Evolutionary conservation across 2,888 invertebrate genomes (phyloP).

Genomic region (Drosophila pegasa): DNA sequence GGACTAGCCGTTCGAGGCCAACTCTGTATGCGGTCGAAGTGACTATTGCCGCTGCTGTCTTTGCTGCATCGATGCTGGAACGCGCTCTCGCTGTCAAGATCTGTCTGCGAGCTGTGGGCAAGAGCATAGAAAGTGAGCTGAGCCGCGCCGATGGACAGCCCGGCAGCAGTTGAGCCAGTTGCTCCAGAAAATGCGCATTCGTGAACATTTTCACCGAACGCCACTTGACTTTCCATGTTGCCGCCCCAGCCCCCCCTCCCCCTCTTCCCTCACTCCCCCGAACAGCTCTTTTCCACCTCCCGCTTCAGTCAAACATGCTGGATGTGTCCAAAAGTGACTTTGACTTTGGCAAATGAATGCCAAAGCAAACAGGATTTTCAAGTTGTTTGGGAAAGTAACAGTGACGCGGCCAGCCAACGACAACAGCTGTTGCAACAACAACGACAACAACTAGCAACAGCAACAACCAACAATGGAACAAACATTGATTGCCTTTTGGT

Average conservation of each 20-base stretch:
- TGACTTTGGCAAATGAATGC: constrained; percentile 62
- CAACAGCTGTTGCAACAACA: constrained; percentile 49
- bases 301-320: background rate
- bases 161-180: constrained; percentile 23
- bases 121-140: constrained; percentile 47
- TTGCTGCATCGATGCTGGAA: constrained; percentile 2
- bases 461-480: constrained; percentile 34
- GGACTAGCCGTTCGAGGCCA: constrained; percentile 18
- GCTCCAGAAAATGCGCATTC: constrained; percentile 37
- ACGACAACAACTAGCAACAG: constrained; percentile 14
- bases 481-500: constrained; percentile 77
- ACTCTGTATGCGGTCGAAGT: constrained; percentile 1
- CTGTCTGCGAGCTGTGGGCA: constrained; percentile 11
- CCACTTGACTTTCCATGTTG: constrained; percentile 55
- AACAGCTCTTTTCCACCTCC: background rate
- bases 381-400: constrained; percentile 68
- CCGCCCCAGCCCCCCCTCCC: background rate
- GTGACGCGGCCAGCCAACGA: constrained; percentile 38
- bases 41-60: background rate
- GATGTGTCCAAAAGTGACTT: constrained; percentile 31
- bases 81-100: constrained; percentile 34
- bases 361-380: constrained; percentile 66
- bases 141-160: constrained; percentile 20
- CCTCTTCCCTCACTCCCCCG: too few species aligned
- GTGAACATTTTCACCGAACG: constrained; percentile 43